Percentiles rank a stretch among this genome's conserved stretches.
Evolutionary conservation across 30 jellyfish, hydroid and myxozoan species (phyloP).

Genomic region (Cassiopea andromeda): DNA sequence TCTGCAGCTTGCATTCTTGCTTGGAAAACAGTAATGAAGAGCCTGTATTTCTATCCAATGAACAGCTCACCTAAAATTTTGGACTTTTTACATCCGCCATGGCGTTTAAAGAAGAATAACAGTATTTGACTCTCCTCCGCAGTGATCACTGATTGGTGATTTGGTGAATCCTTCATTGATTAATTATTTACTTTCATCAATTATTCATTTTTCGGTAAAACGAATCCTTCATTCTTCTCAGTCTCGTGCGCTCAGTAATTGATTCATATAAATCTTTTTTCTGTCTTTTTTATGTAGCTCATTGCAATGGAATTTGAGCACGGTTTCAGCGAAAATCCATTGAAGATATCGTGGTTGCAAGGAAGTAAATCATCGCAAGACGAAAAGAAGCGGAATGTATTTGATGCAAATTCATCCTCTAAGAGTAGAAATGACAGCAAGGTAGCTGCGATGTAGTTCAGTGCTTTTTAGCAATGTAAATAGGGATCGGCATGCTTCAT

Average conservation of each 20-base stretch:
- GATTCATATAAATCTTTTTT: background rate
- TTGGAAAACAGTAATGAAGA: no score
- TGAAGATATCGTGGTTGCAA: constrained; percentile 71
- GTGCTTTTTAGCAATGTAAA: background rate
- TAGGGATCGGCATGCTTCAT: no score
- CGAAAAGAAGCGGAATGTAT: background rate
- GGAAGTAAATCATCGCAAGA: constrained; percentile 11
- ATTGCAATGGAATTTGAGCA: constrained; percentile 91
- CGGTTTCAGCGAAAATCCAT: constrained; percentile 77
- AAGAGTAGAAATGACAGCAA: background rate
- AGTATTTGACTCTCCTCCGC: no score
- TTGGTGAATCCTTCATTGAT: no score
- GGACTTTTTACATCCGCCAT: no score
- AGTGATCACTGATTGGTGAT: no score
- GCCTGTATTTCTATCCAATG: no score
- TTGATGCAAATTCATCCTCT: background rate
- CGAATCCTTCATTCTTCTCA: background rate
- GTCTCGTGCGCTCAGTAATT: background rate
- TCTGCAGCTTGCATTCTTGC: no score
- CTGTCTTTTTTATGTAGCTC: constrained; percentile 22
- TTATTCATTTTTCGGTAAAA: no score
- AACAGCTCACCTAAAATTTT: no score
- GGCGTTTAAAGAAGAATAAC: no score
- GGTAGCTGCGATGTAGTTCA: background rate
- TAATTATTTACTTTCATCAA: no score